Base-by-base conservation (phyloP, 2,888 invertebrate genomes). In the Podabrus alpinus region DNA sequence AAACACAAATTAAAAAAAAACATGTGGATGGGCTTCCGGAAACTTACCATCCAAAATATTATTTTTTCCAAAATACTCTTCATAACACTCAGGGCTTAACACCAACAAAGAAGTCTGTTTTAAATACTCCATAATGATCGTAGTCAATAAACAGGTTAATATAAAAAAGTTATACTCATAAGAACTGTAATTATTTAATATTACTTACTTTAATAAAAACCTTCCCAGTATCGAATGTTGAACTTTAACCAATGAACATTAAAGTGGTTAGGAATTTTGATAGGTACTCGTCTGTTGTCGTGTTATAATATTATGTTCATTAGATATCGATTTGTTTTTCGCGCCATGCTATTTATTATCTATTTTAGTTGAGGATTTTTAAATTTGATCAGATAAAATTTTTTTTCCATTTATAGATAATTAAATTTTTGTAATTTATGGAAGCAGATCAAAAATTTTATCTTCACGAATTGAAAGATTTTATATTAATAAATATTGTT, bases 11-110 rank as follows among this genome's bases (percentile, higher is more conserved):
- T 61, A 64, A 70, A 62, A 71, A 59, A 68, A 15, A 59, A 66
- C 16, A 45, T 5, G n/a, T n/a, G 5, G n/a, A 1, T 1, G 45
- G 5, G 7, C 7, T 13, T 1, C 45, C 1, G 2, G 7, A 25
- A 64, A 24, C 89, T 90, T 89, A 96, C 97, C 93, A 87, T 98
- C 92, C 24, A 95, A 88, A 84, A 97, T 95, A 87, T 98, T 94
- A 80, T 92, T 92, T 45, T 95, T 92, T 68, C 92, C 86, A 82
- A 97, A 94, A 86, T 96, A 95, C 86, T 94, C 94, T 81, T 95
- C 92, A 83, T 93, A 94, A 86, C 98, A 98, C 83, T 94, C 90
- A 81, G 94, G 92, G 29, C 94, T 93, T 83, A 96, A 88, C 61
- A 96, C 84, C 19, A 92, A 86, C 75, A 92, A 85, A 19, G 92